These are phyloP conservation scores for Platypus cylindrus DNA, from an alignment of 2,888 invertebrate genomes.

Conservation along the genomic window DNA sequence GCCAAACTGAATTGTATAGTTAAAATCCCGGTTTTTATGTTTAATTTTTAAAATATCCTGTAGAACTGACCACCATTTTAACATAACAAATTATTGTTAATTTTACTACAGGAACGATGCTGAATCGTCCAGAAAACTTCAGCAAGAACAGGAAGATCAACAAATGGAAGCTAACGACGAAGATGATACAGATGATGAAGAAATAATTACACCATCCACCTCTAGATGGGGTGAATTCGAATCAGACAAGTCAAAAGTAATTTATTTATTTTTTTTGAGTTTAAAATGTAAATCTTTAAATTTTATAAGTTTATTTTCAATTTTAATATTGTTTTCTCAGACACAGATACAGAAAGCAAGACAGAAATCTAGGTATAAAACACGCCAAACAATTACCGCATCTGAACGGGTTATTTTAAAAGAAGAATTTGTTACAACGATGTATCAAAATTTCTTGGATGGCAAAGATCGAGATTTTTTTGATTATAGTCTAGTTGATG, in stretches of 20 bases:
- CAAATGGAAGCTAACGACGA: conserved; percentile 33
- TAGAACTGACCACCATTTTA: not conserved
- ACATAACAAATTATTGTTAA: not conserved
- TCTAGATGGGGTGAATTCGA: conserved; percentile 28
- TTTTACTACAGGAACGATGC: conserved; percentile 49
- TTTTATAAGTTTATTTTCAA: too few species aligned
- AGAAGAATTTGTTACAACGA: conserved; percentile 71
- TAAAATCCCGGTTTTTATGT: too few species aligned
- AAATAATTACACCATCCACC: conserved; percentile 14
- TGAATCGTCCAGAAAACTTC: conserved; percentile 47
- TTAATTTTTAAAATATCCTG: too few species aligned
- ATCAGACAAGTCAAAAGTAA: conserved; percentile 4
- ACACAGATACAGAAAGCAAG: conserved; percentile 2
- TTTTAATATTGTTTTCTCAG: too few species aligned
- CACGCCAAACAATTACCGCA: conserved; percentile 19
- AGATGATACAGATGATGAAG: conserved; percentile 3
- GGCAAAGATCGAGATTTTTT: conserved; percentile 61
- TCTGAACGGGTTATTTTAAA: conserved; percentile 53
- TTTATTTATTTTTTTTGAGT: too few species aligned
- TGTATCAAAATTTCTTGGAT: conserved; percentile 73
- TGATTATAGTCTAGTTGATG: conserved; percentile 72
- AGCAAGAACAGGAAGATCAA: conserved; percentile 46
- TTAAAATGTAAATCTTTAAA: too few species aligned
- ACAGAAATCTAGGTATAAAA: not conserved
- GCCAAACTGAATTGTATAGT: not conserved